Percentiles rank a stretch among this genome's conserved stretches.
phyloP scores from a whole-genome alignment of 2,888 invertebrate species.

The Sphecodes monilicornis region DNA sequence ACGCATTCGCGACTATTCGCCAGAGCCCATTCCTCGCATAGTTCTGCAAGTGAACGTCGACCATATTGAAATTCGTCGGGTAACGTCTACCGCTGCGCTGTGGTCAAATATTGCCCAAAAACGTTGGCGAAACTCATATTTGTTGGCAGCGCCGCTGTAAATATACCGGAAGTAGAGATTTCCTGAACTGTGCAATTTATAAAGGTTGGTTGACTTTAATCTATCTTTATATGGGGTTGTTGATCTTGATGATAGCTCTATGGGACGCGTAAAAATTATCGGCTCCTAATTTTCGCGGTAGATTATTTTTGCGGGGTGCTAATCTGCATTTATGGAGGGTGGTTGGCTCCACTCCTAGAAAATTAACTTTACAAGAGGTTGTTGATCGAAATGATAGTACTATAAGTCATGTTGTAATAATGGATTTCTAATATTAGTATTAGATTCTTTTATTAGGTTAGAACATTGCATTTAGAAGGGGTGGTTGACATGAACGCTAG shows the following conservation, averaged over 20 bases:
- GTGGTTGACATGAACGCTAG: no score
- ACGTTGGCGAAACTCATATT: background rate
- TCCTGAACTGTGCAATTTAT: background rate
- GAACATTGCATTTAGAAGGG: no score
- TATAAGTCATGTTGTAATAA: no score
- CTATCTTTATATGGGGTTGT: no score
- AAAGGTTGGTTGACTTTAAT: no score
- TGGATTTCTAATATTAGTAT: no score
- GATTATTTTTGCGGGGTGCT: background rate
- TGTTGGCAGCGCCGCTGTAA: background rate
- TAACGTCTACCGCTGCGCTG: background rate
- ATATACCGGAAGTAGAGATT: background rate
- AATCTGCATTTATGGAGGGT: no score
- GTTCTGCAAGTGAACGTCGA: conserved; percentile 85
- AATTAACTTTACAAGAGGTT: background rate
- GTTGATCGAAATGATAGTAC: no score
- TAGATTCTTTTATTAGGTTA: no score
- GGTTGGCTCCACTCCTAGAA: background rate
- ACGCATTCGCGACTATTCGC: conserved; percentile 88
- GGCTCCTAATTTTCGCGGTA: background rate
- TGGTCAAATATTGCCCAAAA: conserved; percentile 1
- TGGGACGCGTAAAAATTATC: no score
- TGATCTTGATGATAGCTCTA: no score
- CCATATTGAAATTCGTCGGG: conserved; percentile 21
- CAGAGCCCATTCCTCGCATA: conserved; percentile 89